Base-by-base conservation (phyloP, 2,888 invertebrate species). In the Oxyscelio sp. region DNA sequence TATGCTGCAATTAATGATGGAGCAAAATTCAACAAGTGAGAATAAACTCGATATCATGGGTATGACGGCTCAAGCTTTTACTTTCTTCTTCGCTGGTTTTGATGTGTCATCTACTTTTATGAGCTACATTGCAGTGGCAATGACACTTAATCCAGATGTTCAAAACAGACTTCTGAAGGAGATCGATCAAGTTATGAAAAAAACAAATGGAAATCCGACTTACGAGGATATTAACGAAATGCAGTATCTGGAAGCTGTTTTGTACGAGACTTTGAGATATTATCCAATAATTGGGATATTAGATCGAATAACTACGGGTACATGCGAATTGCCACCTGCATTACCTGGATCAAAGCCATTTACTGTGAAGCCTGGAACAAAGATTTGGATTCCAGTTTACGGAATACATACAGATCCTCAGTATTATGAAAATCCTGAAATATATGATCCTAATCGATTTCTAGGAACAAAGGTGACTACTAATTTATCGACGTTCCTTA, bases 301-400 rank as follows among this genome's bases (percentile, higher is more conserved):
- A 85, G 96, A 96, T 84, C 93, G 96, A 78, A 86, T 93, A 3
- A 96, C 96, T 83, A 93, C 93, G 0, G 95, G 95, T 80, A 83
- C 93, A 0, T 96, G 95, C 80, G 94, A 95, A 21, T 88, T 95
- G 85, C 86, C 94, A 88, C 88, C 95, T 0, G 79, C 89, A 0
- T 2, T 89, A 19, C 87, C 90, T 0, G 90, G 87, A 0, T 19
- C 17, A 0, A 80, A 86, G 34, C 86, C 90, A 0, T 87, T 90
- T 11, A 31, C 80, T 0, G 34, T 94, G 0, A 79, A 91, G 22
- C 89, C 90, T 40, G 95, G 94, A 1, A 88, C 88, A 17, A 73
- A 86, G 0, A 63, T 95, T 1, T 90, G 89, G 88, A 66, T 95
- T 4, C 94, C 95, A 0, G 83, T 93, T 6, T 88, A 85, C 45